A percentile compares a stretch with the other conserved stretches of the same genome.
phyloP scores from a whole-genome alignment of 2,888 invertebrate genomes.

The Keiferia lycopersicella region DNA sequence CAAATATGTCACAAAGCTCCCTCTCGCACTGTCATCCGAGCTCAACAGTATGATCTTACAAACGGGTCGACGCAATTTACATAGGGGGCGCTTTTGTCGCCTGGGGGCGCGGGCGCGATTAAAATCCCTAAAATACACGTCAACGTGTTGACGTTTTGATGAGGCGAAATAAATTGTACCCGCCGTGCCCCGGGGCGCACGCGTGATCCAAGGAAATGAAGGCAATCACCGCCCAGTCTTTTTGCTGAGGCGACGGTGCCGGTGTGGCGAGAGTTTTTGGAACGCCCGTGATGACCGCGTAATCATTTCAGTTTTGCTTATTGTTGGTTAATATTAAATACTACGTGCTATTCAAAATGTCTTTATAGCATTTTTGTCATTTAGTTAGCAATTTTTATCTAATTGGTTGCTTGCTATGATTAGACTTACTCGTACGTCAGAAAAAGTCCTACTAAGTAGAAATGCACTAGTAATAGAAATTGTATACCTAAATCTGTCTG shows the following conservation, averaged over 20 bases:
- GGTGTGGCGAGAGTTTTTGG: slow-evolving; percentile 42
- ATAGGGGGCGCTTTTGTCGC: slow-evolving; percentile 56
- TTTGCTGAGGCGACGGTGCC: slow-evolving; percentile 42
- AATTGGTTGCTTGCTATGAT: no score
- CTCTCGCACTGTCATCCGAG: slow-evolving; percentile 14
- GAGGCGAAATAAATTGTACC: slow-evolving; percentile 74
- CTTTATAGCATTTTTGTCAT: no score
- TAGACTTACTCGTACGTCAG: no score
- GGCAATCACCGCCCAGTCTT: slow-evolving; percentile 65
- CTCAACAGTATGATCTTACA: neutral
- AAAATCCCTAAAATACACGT: slow-evolving; percentile 78
- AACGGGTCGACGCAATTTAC: slow-evolving; percentile 57
- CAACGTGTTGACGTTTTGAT: slow-evolving; percentile 80
- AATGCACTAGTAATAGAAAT: no score
- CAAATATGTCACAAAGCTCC: slow-evolving; percentile 14
- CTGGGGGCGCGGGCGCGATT: slow-evolving; percentile 57
- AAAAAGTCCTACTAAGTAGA: no score
- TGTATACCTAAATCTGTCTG: no score
- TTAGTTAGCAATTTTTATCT: no score
- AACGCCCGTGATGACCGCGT: neutral
- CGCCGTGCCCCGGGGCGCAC: slow-evolving; percentile 52
- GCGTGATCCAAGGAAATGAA: slow-evolving; percentile 76
- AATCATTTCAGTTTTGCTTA: no score
- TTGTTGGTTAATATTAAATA: no score
- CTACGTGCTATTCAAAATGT: no score